phyloP scores from a whole-genome alignment of 2,888 invertebrate genomes.

The Chrysolina haemoptera region DNA sequence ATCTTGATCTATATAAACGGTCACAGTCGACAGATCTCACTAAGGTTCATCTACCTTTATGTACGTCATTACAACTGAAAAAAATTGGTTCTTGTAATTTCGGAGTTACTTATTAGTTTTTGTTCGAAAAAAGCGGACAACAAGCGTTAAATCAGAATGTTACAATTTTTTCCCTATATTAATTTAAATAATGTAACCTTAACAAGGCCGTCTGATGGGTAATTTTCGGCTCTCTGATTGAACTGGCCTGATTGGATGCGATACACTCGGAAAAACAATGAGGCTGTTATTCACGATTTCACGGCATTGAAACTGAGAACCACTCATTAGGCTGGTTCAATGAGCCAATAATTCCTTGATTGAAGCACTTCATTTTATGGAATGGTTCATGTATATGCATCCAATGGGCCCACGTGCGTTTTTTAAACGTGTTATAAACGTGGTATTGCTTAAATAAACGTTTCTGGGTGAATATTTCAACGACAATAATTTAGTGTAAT shows the following conservation, averaged over 20 bases:
- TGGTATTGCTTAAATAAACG: too few species aligned
- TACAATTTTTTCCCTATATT: slow-evolving; percentile 18
- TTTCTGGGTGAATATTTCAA: too few species aligned
- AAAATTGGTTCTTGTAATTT: slow-evolving; percentile 24
- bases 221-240: background rate
- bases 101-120: slow-evolving; percentile 22
- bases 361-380: background rate
- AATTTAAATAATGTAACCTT: slow-evolving; percentile 16
- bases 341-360: background rate
- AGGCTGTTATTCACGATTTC: slow-evolving; percentile 18
- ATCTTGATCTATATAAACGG: slow-evolving; percentile 32
- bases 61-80: slow-evolving; percentile 25
- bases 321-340: slow-evolving; percentile 2
- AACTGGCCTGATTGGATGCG: background rate
- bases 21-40: slow-evolving; percentile 35
- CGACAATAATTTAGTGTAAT: too few species aligned
- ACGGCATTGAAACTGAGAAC: slow-evolving; percentile 5
- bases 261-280: slow-evolving; percentile 9
- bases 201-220: slow-evolving; percentile 18
- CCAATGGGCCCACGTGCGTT: too few species aligned
- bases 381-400: too few species aligned
- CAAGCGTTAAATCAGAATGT: slow-evolving; percentile 29
- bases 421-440: too few species aligned
- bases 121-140: slow-evolving; percentile 5
- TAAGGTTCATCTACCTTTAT: slow-evolving; percentile 34